Base-by-base conservation (phyloP, 2,113 vertebrate species). In the Hippocampus abdominalis region DNA sequence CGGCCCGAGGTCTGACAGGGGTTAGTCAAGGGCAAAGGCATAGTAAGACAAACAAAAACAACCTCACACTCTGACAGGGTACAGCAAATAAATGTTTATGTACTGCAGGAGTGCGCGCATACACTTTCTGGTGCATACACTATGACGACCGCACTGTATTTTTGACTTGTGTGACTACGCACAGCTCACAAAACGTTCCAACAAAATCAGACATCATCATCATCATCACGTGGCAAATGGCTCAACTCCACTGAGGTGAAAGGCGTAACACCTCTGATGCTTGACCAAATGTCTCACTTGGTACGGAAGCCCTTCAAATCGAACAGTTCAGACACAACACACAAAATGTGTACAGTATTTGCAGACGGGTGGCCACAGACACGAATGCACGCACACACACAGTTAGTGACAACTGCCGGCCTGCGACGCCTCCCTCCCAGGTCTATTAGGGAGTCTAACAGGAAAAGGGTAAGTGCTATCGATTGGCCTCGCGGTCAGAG, bases 391-490 rank as follows among this genome's bases (percentile, higher is more conserved):
- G 61, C 20, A 64, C 46, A 59, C 66, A 76, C 76, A 77, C 32
- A 72, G 66, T 39, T 81, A 59, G 72, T 72, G 70, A 80, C 66
- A 57, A 82, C 74, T 69, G 75, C 73, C 65, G 72, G 73, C 70
- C 79, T 76, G 69, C 9, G 46, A 42, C 23, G 13, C 40, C 23
- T 46, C 63, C 70, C 79, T 84, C 49, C 65, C 64, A 64, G 64
- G 69, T 81, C 84, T 80, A 68, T 67, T 65, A 84, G 84, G 77
- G 86, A 74, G 78, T 69, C 69, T n/a, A 84, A 86, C 82, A 89
- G 88, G 88, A 90, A 89, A 83, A 86, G 85, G 81, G 76, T 90
- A 90, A 91, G 88, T 88, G 86, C 77, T 84, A 91, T 91, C 77
- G 89, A 92, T 91, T 83, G 78, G 70, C 76, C 74, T 51, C 32